Percentiles rank a stretch among this genome's conserved stretches.
Evolutionary conservation across 2,113 vertebrate species (phyloP).

Genomic region (Mus musculus): GRCm39 chr1:73532001-73532500

Average conservation of each 20-base stretch:
- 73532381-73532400: background rate
- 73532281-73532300: background rate
- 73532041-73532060: background rate
- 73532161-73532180: background rate
- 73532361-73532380: background rate
- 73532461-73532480: background rate
- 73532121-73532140: background rate
- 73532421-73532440: background rate
- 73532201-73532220: background rate
- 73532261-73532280: background rate
- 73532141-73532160: background rate
- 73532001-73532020: background rate
- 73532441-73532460: background rate
- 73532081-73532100: background rate
- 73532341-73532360: background rate
- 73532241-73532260: background rate
- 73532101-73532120: background rate
- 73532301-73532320: background rate
- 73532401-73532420: background rate
- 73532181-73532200: background rate
- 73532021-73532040: background rate
- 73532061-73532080: background rate
- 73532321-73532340: background rate
- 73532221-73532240: background rate
- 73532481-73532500: background rate